Evolutionary conservation across 2,888 invertebrate species (phyloP).

Genomic region (Mimas tiliae): DNA sequence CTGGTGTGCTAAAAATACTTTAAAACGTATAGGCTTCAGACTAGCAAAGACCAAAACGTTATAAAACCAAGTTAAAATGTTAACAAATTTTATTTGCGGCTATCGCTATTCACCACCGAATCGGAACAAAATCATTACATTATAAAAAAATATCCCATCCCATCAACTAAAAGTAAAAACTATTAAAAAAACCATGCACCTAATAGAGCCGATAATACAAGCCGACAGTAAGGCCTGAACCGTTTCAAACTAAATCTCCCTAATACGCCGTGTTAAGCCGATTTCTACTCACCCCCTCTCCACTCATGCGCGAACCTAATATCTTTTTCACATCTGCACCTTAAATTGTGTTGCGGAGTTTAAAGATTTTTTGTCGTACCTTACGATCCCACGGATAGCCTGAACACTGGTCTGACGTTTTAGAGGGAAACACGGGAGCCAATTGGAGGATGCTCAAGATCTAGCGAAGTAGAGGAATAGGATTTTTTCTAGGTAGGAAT

Average conservation of each 20-base stretch:
- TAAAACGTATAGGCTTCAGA: too few relatives aligned
- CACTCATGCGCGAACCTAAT: conserved; percentile 9
- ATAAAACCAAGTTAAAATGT: too few relatives aligned
- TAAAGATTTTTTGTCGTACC: background rate
- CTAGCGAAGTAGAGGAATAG: too few relatives aligned
- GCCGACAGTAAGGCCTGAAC: conserved; percentile 3
- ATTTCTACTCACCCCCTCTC: conserved; percentile 21
- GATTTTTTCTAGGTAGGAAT: too few relatives aligned
- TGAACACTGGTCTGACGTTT: too few relatives aligned
- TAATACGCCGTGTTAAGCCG: conserved; percentile 26
- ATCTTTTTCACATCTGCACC: background rate
- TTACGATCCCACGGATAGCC: too few relatives aligned
- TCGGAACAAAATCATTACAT: background rate
- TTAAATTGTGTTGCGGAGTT: background rate
- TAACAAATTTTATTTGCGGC: too few relatives aligned
- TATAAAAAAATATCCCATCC: background rate
- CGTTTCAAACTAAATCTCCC: conserved; percentile 12
- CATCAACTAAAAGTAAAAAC: background rate
- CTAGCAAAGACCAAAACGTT: too few relatives aligned
- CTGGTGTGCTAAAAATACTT: too few relatives aligned
- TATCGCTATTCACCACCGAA: too few relatives aligned
- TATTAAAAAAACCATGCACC: background rate
- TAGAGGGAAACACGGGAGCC: too few relatives aligned
- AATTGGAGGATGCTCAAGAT: too few relatives aligned
- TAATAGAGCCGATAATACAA: conserved; percentile 14